Evolutionary conservation across 2,113 vertebrate species (phyloP).

Genomic region (Megaceryle maxima): DNA sequence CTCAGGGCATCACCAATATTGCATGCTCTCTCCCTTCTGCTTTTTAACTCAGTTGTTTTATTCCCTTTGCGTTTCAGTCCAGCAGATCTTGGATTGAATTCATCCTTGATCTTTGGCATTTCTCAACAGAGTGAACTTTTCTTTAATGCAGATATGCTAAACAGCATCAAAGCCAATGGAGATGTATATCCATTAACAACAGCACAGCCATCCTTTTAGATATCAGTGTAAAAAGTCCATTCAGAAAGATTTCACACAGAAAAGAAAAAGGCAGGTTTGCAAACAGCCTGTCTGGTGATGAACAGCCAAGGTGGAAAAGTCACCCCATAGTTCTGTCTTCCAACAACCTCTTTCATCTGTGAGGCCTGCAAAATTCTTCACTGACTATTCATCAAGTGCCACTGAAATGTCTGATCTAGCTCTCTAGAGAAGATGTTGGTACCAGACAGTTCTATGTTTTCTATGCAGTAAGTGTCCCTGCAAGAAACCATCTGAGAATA

Average conservation of each 20-base stretch:
- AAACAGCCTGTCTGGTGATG: constrained; percentile 19
- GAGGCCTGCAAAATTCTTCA: neutral
- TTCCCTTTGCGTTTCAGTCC: neutral
- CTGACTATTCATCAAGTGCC: constrained; percentile 14
- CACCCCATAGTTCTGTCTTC: neutral
- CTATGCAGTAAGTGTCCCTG: neutral
- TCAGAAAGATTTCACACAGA: neutral
- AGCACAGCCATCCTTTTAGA: neutral
- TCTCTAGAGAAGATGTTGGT: constrained; percentile 1
- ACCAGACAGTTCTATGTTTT: constrained; percentile 20
- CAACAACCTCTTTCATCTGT: constrained; percentile 5
- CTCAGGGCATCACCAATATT: neutral
- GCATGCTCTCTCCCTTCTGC: neutral
- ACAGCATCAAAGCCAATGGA: neutral
- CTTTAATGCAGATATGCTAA: neutral
- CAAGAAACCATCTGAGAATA: constrained; percentile 36
- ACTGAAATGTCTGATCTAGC: neutral
- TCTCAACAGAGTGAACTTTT: neutral
- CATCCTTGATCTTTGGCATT: neutral
- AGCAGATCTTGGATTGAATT: neutral
- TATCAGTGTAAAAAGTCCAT: neutral
- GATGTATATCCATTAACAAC: neutral
- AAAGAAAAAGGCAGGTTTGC: neutral
- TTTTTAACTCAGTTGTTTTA: neutral
- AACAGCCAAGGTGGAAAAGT: constrained; percentile 20